A percentile compares a stretch with the other conserved stretches of the same genome.
phyloP scores from a whole-genome alignment of 1,140 invertebrate genomes.

The Drosophila simulans region DNA sequence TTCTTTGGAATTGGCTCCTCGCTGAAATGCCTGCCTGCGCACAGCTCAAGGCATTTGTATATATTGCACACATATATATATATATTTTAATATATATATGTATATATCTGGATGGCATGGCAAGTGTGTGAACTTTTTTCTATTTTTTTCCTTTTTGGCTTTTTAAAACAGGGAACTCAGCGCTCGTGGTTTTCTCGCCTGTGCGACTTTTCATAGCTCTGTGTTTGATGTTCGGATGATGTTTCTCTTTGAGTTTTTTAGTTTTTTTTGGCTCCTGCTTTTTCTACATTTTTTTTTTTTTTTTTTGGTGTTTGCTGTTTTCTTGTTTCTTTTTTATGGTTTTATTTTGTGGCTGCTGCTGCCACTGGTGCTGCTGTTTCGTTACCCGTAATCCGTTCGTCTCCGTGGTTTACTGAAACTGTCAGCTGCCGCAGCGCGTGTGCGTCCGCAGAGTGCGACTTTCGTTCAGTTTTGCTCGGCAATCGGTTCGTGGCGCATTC shows the following conservation, averaged over 20 bases:
- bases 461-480: constrained; percentile 74
- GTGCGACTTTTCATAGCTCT: background rate
- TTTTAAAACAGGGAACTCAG: constrained; percentile 2
- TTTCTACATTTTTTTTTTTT: constrained; percentile 16
- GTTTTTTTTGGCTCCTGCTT: background rate
- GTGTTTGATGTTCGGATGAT: background rate
- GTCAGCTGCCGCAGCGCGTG: constrained; percentile 76
- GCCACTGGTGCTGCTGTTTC: constrained; percentile 37
- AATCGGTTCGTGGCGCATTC: constrained; percentile 12
- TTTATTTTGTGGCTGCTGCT: constrained; percentile 22
- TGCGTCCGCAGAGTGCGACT: constrained; percentile 74
- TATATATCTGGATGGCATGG: constrained; percentile 12
- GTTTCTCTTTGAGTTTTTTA: constrained; percentile 1
- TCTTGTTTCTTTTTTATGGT: background rate
- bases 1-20: constrained; percentile 46
- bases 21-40: constrained; percentile 25
- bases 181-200: constrained; percentile 2
- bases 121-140: constrained; percentile 21
- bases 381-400: constrained; percentile 84
- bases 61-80: constrained; percentile 7
- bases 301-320: constrained; percentile 7
- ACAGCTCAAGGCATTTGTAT: constrained; percentile 28
- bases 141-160: background rate
- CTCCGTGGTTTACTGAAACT: constrained; percentile 85
- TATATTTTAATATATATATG: constrained; percentile 2